Conservation (phyloP, 2,888 invertebrate genomes). For the Pardosa pseudoannulata region DNA sequence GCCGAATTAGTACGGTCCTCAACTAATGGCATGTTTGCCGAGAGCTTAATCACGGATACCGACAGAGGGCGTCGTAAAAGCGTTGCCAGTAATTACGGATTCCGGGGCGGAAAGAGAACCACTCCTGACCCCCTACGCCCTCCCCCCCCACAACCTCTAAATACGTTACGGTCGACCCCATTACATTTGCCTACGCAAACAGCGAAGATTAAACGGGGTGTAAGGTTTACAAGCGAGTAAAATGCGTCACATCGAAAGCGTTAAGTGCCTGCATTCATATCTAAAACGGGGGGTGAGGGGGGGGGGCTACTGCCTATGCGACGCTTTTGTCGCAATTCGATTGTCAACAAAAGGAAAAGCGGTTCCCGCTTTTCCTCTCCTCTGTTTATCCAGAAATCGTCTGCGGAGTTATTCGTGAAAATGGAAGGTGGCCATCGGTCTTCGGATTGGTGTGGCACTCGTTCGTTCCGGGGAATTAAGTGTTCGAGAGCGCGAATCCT, state of each 20-base stretch:
- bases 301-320: conserved; percentile 25
- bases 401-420: conserved; percentile 23
- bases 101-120: conserved; percentile 11
- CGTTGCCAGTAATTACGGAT: conserved; percentile 54
- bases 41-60: conserved; percentile 69
- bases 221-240: conserved; percentile 50
- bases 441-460: conserved; percentile 47
- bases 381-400: conserved; percentile 62
- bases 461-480: conserved; percentile 36
- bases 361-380: conserved; percentile 17
- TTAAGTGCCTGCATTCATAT: conserved; percentile 56
- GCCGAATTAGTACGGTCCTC: conserved; percentile 38
- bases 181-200: conserved; percentile 70
- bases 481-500: not conserved
- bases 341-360: conserved; percentile 68
- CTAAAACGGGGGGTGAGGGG: too few species aligned
- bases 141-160: conserved; percentile 62
- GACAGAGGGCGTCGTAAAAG: conserved; percentile 68
- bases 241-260: conserved; percentile 68
- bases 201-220: conserved; percentile 64
- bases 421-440: conserved; percentile 57
- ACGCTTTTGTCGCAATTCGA: conserved; percentile 69
- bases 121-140: conserved; percentile 54
- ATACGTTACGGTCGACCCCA: conserved; percentile 53
- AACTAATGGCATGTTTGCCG: conserved; percentile 68